Evolutionary conservation across 2,888 invertebrate genomes (phyloP).

Genomic region (Plusia festucae): DNA sequence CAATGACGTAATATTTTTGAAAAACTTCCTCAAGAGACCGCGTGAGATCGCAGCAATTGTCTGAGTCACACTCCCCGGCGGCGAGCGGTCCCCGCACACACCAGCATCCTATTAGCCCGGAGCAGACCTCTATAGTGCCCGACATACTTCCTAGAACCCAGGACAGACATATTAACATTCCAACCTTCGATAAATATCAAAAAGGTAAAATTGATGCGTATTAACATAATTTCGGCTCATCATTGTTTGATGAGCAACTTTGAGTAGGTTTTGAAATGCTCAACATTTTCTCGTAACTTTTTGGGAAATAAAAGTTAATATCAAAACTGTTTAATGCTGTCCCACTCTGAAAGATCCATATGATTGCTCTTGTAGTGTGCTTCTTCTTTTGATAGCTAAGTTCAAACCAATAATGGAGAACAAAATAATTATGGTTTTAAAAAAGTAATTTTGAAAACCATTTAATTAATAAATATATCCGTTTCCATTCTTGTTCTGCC

Average conservation of each 20-base stretch:
- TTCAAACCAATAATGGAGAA: too few relatives aligned
- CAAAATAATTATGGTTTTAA: too few relatives aligned
- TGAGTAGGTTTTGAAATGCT: not conserved
- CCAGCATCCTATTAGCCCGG: conserved; percentile 17
- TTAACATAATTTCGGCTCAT: not conserved
- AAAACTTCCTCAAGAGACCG: not conserved
- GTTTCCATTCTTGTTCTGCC: too few relatives aligned
- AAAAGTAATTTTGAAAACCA: too few relatives aligned
- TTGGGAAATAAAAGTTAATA: too few relatives aligned
- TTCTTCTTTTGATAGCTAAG: too few relatives aligned
- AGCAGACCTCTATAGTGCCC: conserved; percentile 13
- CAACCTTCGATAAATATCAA: conserved; percentile 20
- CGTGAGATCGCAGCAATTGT: conserved; percentile 7
- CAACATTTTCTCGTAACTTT: too few relatives aligned
- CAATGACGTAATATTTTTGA: not conserved
- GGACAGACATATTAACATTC: conserved; percentile 9
- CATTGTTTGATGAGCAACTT: not conserved
- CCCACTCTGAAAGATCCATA: too few relatives aligned
- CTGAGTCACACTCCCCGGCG: conserved; percentile 20
- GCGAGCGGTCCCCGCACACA: not conserved
- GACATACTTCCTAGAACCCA: conserved; percentile 33
- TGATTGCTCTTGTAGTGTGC: too few relatives aligned
- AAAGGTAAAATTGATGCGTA: not conserved
- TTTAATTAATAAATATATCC: too few relatives aligned
- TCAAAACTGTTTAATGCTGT: too few relatives aligned